phyloP scores from a whole-genome alignment of 1,140 invertebrate species.

The Asobara japonica region DNA sequence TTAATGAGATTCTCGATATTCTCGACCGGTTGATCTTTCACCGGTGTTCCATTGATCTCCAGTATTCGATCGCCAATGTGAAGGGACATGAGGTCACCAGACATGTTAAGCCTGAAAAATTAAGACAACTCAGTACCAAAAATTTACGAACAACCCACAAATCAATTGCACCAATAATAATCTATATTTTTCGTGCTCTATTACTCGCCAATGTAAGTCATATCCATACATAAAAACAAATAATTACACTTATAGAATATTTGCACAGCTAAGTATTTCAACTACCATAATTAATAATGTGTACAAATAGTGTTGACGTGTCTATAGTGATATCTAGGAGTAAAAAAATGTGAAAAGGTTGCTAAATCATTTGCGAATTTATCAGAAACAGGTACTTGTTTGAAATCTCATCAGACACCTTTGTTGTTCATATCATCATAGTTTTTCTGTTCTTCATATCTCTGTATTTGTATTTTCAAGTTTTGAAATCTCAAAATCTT shows the following conservation, averaged over 20 bases:
- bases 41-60: conserved; percentile 90
- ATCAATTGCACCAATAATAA: neutral
- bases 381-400: too few relatives aligned
- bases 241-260: neutral
- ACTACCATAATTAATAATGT: too few relatives aligned
- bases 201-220: neutral
- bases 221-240: neutral
- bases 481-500: too few relatives aligned
- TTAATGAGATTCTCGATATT: conserved; percentile 81
- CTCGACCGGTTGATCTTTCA: conserved; percentile 80
- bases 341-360: too few relatives aligned
- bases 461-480: too few relatives aligned
- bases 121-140: neutral
- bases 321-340: too few relatives aligned
- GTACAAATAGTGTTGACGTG: too few relatives aligned
- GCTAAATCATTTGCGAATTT: too few relatives aligned
- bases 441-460: too few relatives aligned
- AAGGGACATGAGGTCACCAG: conserved; percentile 82
- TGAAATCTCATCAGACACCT: too few relatives aligned
- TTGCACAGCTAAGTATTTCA: too few relatives aligned
- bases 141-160: neutral
- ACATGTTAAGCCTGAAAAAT: conserved; percentile 79
- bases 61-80: conserved; percentile 91
- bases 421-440: too few relatives aligned
- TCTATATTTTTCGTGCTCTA: neutral